Percentiles rank a stretch among this genome's conserved stretches.
These are phyloP conservation scores for Alexandromys oeconomus DNA, from an alignment of 2,797 vertebrate genomes.

Conservation along the genomic window DNA sequence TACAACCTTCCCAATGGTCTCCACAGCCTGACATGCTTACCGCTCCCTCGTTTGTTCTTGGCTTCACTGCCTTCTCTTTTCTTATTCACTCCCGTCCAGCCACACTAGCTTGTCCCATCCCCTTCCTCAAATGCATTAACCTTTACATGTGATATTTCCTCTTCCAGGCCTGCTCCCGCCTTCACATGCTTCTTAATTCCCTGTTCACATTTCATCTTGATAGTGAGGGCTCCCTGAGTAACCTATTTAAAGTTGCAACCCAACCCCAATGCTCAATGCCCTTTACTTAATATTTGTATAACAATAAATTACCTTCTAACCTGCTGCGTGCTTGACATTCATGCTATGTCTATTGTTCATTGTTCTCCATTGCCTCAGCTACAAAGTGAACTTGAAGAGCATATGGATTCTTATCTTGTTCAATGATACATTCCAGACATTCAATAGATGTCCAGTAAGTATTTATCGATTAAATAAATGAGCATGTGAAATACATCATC, in stretches of 20 bases:
- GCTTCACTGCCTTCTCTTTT: neutral
- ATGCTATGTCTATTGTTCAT: neutral
- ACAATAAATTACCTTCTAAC: neutral
- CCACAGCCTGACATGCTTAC: neutral
- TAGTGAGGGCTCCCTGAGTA: neutral
- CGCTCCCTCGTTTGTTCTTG: neutral
- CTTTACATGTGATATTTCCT: neutral
- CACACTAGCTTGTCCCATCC: neutral
- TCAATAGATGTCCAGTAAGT: neutral
- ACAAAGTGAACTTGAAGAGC: constrained; percentile 35
- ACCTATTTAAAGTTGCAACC: constrained; percentile 2
- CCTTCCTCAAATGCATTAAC: neutral
- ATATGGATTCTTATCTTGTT: constrained; percentile 28
- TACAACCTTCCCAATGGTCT: neutral
- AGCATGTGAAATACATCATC: neutral
- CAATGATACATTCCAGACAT: neutral
- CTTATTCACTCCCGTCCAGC: neutral
- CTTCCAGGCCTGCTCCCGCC: neutral
- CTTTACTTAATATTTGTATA: constrained; percentile 22
- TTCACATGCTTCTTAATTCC: constrained; percentile 6
- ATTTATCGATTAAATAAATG: neutral
- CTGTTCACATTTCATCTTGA: neutral
- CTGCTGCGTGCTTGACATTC: neutral
- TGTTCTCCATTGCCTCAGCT: neutral
- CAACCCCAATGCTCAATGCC: neutral